These are phyloP conservation scores for Cariama cristata DNA, from an alignment of 2,113 vertebrate genomes.

Conservation along the genomic window DNA sequence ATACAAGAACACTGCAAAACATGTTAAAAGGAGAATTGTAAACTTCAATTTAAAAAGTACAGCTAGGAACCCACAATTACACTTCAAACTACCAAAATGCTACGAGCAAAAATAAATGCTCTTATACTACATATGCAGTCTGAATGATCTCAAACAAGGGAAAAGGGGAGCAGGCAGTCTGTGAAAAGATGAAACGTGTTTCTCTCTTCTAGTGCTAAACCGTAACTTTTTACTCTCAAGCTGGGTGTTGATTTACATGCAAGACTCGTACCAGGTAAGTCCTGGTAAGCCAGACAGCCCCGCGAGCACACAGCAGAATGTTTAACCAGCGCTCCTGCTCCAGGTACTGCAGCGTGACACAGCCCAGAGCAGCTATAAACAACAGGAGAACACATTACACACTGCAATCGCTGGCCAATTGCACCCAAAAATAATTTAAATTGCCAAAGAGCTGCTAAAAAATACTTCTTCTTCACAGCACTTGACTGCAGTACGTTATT, in stretches of 20 bases:
- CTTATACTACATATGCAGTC: rapidly evolving
- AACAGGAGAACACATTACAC: neutral
- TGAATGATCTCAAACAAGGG: neutral
- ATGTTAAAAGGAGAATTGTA: neutral
- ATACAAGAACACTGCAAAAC: neutral
- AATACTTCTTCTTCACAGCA: neutral
- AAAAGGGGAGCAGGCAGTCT: neutral
- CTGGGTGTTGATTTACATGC: neutral
- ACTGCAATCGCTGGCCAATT: neutral
- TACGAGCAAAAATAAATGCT: neutral
- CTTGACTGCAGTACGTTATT: neutral
- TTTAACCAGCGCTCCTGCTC: neutral
- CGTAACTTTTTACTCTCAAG: neutral
- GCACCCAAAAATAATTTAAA: neutral
- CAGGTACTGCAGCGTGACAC: neutral
- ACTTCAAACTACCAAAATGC: neutral
- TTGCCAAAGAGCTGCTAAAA: neutral
- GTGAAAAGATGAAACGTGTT: neutral
- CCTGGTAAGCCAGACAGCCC: neutral
- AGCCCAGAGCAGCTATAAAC: neutral
- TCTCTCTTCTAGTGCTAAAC: neutral
- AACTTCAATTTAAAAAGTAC: neutral
- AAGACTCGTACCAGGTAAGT: neutral
- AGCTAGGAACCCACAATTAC: neutral
- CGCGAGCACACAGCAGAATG: rapidly evolving